Base-by-base conservation (phyloP, 2,797 vertebrate genomes). In the Lutjanus argentimaculatus region DNA sequence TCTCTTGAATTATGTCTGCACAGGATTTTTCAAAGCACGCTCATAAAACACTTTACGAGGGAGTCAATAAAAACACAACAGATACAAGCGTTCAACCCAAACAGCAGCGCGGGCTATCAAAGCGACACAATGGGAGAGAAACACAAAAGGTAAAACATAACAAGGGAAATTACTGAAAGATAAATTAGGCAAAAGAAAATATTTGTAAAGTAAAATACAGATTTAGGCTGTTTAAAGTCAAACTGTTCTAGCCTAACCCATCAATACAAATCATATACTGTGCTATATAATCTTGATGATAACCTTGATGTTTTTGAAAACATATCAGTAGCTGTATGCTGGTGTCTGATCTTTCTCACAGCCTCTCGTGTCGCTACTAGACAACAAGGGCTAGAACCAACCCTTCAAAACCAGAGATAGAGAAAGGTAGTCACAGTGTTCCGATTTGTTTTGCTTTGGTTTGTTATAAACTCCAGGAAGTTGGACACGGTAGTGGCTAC, bases 1-100 rank as follows among this genome's bases (percentile, higher is more conserved):
- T 40, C 21, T 57, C 19, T 40, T 22, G 8, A 83, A 48, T 70
- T 4, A n/a, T 61, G 36, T 66, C 42, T 19, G 25, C 6, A 19
- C 14, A 36, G 49, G 52, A 30, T 73, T 61, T 58, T 72, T 43
- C 30, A 67, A 59, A 79, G 62, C 71, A 16, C 4, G 6, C 49
- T 80, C 71, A 71, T 73, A 66, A 82, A 79, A 51, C 22, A 51
- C 43, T 75, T 73, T 25, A 58, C 2, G 0, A 57, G 6, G 2
- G 51, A 76, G 63, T 76, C 63, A 49, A 78, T 70, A 55, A 72
- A 70, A 83, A 59, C 14, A 36, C 53, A 59, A 68, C 3, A 25
- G 2, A 59, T 21, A 58, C 21, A 30, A 30, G 42, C 8, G 17
- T 13, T 43, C 75, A 63, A 74, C 63, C 15, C n/a, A 56, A 56